Evolutionary conservation across 2,888 invertebrate genomes (phyloP).

Genomic region (Scaptomyza parva): DNA sequence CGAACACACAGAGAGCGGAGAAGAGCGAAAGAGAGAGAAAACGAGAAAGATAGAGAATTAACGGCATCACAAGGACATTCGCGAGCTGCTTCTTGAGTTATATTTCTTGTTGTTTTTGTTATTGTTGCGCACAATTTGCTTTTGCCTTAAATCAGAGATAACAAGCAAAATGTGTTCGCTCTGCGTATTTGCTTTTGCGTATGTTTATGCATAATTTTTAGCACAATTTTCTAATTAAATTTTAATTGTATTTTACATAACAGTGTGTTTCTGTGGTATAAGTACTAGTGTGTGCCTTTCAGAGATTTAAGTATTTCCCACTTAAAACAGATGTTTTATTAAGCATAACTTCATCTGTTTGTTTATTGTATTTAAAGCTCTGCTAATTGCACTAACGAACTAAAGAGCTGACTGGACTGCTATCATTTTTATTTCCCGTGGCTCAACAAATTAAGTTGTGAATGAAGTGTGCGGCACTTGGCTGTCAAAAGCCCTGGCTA

Average conservation of each 20-base stretch:
- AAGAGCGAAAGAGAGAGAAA: slow-evolving; percentile 21
- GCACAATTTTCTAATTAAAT: slow-evolving; percentile 38
- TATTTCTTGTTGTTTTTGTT: slow-evolving; percentile 42
- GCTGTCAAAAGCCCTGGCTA: slow-evolving; percentile 72
- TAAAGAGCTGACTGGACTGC: slow-evolving; percentile 12
- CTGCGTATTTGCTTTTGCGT: slow-evolving; percentile 45
- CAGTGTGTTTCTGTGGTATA: background rate
- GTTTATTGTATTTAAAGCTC: slow-evolving; percentile 1
- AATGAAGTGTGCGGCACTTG: slow-evolving; percentile 58
- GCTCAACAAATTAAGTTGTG: slow-evolving; percentile 2
- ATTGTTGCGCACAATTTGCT: slow-evolving; percentile 45
- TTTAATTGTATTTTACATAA: background rate
- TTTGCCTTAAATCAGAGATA: slow-evolving; percentile 48
- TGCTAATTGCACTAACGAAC: slow-evolving; percentile 35
- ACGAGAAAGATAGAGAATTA: slow-evolving; percentile 8
- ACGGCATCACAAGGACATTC: slow-evolving; percentile 47
- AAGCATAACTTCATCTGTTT: background rate
- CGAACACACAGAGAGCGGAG: slow-evolving; percentile 12
- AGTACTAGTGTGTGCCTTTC: background rate
- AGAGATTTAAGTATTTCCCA: background rate
- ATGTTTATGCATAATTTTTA: slow-evolving; percentile 66
- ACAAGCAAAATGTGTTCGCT: slow-evolving; percentile 37
- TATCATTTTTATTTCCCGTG: slow-evolving; percentile 35
- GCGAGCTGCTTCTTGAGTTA: slow-evolving; percentile 28
- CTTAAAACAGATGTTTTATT: background rate